These are phyloP conservation scores for Taphrorychus bicolor DNA, from an alignment of 2,888 invertebrate species.

Conservation along the genomic window DNA sequence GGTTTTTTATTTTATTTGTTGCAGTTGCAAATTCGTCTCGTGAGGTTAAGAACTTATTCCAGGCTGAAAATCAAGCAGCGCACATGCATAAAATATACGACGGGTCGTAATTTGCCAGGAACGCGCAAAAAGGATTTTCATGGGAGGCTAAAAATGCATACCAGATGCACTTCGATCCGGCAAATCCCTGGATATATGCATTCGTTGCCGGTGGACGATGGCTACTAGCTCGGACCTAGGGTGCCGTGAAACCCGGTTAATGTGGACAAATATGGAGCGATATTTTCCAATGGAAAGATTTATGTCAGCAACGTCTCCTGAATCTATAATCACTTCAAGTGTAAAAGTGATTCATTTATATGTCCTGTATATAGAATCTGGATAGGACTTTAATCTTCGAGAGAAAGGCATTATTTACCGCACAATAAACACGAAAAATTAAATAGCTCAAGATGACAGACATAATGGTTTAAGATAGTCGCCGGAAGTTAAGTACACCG, in stretches of 20 bases:
- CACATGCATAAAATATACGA: conserved; percentile 22
- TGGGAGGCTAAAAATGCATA: conserved; percentile 30
- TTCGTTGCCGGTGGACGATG: conserved; percentile 8
- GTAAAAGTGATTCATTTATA: too few relatives aligned
- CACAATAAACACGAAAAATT: too few relatives aligned
- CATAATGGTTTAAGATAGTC: too few relatives aligned
- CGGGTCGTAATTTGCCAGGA: conserved; percentile 20
- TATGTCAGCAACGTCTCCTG: conserved; percentile 9
- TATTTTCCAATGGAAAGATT: conserved; percentile 13
- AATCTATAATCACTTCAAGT: too few relatives aligned
- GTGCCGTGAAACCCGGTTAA: conserved; percentile 17
- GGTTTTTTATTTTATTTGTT: background rate
- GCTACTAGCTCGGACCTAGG: conserved; percentile 11
- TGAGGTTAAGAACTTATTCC: background rate
- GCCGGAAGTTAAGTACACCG: too few relatives aligned
- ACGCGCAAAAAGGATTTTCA: conserved; percentile 28
- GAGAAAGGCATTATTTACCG: too few relatives aligned
- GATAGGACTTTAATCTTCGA: too few relatives aligned
- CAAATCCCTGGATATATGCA: conserved; percentile 27
- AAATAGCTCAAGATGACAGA: too few relatives aligned
- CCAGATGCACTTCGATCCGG: conserved; percentile 26
- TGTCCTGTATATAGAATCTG: too few relatives aligned
- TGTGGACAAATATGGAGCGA: conserved; percentile 17
- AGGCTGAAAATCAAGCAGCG: conserved; percentile 13
- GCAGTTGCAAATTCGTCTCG: background rate